Base-by-base conservation (phyloP, 2,113 vertebrate species). In the Nanorana parkeri region DNA sequence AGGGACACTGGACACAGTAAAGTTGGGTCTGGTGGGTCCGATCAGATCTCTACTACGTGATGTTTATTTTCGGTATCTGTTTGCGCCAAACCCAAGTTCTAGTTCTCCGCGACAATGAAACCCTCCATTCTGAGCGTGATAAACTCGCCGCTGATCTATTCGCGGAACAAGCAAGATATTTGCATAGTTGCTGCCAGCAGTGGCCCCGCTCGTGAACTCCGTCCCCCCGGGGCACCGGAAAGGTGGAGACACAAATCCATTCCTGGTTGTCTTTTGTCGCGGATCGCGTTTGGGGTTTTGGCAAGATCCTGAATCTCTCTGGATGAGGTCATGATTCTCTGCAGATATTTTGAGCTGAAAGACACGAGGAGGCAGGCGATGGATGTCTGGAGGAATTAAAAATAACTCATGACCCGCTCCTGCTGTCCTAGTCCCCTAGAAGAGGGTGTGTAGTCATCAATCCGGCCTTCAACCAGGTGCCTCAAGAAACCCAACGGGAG, bases 311-410 rank as follows among this genome's bases (percentile, higher is more conserved):
- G 91, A 88, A 87, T 56, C 86, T 86, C 85, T 86, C 87, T 85
- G 88, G 91, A 84, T 84, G 83, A 1, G 0, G 28, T 85, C 68
- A 41, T 52, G 87, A 91, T 83, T 85, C 77, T 88, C 84, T 90
- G 84, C 89, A 91, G 77, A 88, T 84, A 90, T 88, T 87, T 87
- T 83, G 89, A 87, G 84, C 56, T 79, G 81, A 64, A 29, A 68
- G 77, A 19, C 17, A 54, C 24, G 61, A 41, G 60, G 80, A 20
- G 11, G 23, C 19, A 24, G n/a, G 17, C 20, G 4, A 21, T 63
- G 19, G 19, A 24, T 63, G 21, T 63, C 60, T 63, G 0, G n/a
- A 63, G 19, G 10, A 63, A 63, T 63, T 63, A 63, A 63, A 63
- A 63, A 63, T 63, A 63, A 21, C n/a, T 63, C 60, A 23, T 24